Percentiles rank a stretch among this genome's conserved stretches.
phyloP scores from a whole-genome alignment of 2,888 invertebrate genomes.

The Nemapogon koenigi region DNA sequence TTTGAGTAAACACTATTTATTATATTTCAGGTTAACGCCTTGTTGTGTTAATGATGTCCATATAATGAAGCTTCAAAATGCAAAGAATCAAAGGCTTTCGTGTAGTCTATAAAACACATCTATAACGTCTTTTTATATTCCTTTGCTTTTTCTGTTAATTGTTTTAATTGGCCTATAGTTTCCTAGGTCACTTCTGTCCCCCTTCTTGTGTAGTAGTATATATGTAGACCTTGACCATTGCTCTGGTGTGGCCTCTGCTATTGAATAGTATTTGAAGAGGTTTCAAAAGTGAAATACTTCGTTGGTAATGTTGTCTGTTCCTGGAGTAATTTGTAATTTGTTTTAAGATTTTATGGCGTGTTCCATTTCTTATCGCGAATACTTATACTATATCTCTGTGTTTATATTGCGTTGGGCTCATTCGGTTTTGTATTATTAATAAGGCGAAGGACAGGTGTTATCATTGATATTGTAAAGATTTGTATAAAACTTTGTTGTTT shows the following conservation, averaged over 20 bases:
- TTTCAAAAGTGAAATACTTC: constrained; percentile 8
- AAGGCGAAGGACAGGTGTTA: constrained; percentile 3
- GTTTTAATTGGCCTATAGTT: neutral
- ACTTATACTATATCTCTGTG: no score
- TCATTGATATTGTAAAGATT: constrained; percentile 7
- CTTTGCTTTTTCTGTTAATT: no score
- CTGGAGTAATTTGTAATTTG: constrained; percentile 9
- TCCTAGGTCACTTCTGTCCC: neutral
- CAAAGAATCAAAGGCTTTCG: no score
- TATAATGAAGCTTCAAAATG: no score
- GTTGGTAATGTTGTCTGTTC: constrained; percentile 10
- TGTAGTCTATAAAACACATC: no score
- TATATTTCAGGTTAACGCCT: no score
- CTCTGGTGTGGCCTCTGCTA: constrained; percentile 4
- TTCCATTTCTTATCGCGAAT: constrained; percentile 3
- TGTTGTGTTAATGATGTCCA: no score
- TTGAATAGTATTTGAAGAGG: constrained; percentile 6
- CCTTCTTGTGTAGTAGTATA: no score
- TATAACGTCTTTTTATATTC: no score
- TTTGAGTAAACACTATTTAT: no score
- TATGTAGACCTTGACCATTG: constrained; percentile 7
- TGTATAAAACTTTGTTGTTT: constrained; percentile 12
- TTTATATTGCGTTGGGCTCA: no score
- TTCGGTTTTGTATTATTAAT: no score
- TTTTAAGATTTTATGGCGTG: constrained; percentile 7